Conservation (phyloP, 2,888 invertebrate species). For the Monopis laevigella region DNA sequence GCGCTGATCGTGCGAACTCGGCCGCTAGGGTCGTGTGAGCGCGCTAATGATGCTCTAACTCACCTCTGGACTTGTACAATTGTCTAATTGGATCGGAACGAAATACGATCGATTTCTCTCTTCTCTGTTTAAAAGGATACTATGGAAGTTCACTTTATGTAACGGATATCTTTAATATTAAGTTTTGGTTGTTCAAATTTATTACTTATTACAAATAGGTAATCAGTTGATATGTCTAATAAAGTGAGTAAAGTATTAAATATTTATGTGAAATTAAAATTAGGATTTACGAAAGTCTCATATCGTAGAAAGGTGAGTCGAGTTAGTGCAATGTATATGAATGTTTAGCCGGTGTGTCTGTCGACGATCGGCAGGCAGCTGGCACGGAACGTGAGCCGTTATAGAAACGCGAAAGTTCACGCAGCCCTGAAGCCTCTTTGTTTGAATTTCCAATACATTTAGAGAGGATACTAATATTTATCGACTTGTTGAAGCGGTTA, state of each 20-base stretch:
- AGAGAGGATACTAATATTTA: slow-evolving; percentile 10
- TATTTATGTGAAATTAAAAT: too few relatives aligned
- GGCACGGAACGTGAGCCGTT: slow-evolving; percentile 11
- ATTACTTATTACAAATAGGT: too few relatives aligned
- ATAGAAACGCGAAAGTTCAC: slow-evolving; percentile 12
- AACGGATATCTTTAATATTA: too few relatives aligned
- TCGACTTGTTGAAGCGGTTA: slow-evolving; percentile 9
- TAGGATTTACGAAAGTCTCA: too few relatives aligned
- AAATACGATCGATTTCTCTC: slow-evolving; percentile 13
- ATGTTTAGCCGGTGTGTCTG: neutral
- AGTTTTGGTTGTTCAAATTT: too few relatives aligned
- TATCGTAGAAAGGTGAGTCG: neutral
- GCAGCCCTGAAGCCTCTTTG: slow-evolving; percentile 12
- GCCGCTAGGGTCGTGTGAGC: slow-evolving; percentile 14
- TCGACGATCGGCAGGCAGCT: slow-evolving; percentile 2
- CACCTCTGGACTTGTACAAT: slow-evolving; percentile 10
- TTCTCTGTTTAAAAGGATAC: slow-evolving; percentile 5
- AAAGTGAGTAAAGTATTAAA: too few relatives aligned
- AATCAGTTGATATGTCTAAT: too few relatives aligned
- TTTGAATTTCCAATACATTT: slow-evolving; percentile 9
- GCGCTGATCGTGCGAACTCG: slow-evolving; percentile 12
- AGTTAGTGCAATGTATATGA: slow-evolving; percentile 4
- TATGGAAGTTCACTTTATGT: too few relatives aligned
- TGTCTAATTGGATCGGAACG: slow-evolving; percentile 15
- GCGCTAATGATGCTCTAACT: slow-evolving; percentile 15